phyloP scores from a whole-genome alignment of 2,797 vertebrate species.

The Gymnothorax reevesii region DNA sequence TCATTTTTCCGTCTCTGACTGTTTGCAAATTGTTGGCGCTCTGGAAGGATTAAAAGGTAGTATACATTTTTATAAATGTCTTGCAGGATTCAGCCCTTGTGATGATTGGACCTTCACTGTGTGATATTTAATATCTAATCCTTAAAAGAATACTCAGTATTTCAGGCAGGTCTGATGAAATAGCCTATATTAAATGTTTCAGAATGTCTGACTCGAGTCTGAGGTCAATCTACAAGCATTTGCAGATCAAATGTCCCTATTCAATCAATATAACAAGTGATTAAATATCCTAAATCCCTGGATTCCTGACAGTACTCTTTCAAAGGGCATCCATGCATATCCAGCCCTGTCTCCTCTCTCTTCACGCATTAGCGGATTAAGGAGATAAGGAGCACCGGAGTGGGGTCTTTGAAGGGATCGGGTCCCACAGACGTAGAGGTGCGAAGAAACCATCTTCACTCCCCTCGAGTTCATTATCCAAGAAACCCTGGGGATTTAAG shows the following conservation, averaged over 20 bases:
- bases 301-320: slow-evolving; percentile 33
- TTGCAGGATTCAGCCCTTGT: too few species aligned
- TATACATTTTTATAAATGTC: too few species aligned
- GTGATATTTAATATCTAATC: not conserved
- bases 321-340: slow-evolving; percentile 11
- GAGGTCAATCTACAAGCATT: slow-evolving; percentile 31
- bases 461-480: slow-evolving; percentile 35
- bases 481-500: not conserved
- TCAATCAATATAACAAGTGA: slow-evolving; percentile 31
- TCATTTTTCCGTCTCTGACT: too few species aligned
- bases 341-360: slow-evolving; percentile 20
- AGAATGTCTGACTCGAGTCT: slow-evolving; percentile 34
- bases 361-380: slow-evolving; percentile 45
- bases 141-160: not conserved
- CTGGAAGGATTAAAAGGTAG: too few species aligned
- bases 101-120: too few species aligned
- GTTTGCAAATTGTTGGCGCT: too few species aligned
- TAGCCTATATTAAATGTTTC: slow-evolving; percentile 34
- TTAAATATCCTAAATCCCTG: slow-evolving; percentile 34
- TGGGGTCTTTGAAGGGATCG: slow-evolving; percentile 37
- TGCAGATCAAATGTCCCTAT: slow-evolving; percentile 45
- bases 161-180: slow-evolving; percentile 13
- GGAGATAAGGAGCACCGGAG: slow-evolving; percentile 42
- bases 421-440: slow-evolving; percentile 47
- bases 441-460: slow-evolving; percentile 38